A percentile compares a stretch with the other conserved stretches of the same genome.
Conservation (phyloP, 2,797 vertebrate species). For the Malacoraja senta region DNA sequence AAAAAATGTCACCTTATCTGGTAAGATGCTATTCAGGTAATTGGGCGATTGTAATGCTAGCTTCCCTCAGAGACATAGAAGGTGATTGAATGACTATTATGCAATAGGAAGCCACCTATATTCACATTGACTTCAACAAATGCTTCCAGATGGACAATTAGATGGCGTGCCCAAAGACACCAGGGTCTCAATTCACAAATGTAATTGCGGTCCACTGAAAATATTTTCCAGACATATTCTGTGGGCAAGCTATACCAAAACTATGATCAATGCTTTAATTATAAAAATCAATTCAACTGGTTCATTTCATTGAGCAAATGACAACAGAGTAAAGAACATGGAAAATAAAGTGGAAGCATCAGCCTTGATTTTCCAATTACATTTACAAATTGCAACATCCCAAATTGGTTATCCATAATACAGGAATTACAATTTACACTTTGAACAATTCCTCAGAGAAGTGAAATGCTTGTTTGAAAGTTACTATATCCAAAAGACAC, state of each 20-base stretch:
- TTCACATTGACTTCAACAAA: not conserved
- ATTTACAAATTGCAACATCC: not conserved
- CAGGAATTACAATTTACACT: not conserved
- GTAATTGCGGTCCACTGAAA: not conserved
- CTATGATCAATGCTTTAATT: not conserved
- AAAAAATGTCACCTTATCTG: not conserved
- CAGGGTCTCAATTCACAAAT: not conserved
- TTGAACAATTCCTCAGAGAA: not conserved
- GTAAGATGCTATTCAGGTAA: not conserved
- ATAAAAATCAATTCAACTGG: not conserved
- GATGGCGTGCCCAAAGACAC: not conserved
- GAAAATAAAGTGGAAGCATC: not conserved
- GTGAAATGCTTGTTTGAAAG: not conserved
- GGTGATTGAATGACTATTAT: not conserved
- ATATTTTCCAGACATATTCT: no score
- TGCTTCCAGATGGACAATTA: not conserved
- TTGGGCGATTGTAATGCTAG: not conserved
- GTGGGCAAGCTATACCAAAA: not conserved
- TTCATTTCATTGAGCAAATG: not conserved
- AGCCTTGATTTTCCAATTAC: not conserved
- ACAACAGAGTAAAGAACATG: not conserved
- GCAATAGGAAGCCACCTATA: not conserved
- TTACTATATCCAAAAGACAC: not conserved
- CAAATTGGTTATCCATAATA: not conserved
- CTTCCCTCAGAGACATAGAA: not conserved